These are phyloP conservation scores for Himalopsyche phryganea DNA, from an alignment of 1,140 invertebrate genomes.

Conservation along the genomic window DNA sequence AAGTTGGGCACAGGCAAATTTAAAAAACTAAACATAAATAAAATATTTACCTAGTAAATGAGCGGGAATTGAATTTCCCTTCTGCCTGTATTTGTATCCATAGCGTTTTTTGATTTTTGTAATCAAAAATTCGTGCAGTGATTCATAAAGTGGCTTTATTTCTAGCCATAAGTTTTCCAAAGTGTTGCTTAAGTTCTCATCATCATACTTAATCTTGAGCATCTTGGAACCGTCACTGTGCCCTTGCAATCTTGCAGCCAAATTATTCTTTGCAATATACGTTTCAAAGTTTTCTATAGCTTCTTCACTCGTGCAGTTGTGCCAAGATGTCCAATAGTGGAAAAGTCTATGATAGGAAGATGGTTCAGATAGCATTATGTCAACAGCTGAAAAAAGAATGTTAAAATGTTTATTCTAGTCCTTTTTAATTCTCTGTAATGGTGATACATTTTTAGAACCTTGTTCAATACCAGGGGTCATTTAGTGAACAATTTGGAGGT, in stretches of 20 bases:
- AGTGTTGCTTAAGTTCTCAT: conserved; percentile 41
- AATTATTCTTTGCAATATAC: conserved; percentile 60
- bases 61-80: conserved; percentile 73
- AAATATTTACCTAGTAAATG: conserved; percentile 65
- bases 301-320: conserved; percentile 56
- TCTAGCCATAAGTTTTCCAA: conserved; percentile 68
- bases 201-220: conserved; percentile 64
- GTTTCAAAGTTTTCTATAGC: conserved; percentile 58
- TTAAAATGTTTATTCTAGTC: not conserved
- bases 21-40: too few species aligned
- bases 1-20: too few species aligned
- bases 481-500: too few species aligned
- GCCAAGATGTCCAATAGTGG: conserved; percentile 61
- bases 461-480: too few species aligned
- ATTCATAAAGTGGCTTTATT: conserved; percentile 71
- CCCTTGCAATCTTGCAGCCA: conserved; percentile 55
- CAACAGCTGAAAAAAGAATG: conserved; percentile 6
- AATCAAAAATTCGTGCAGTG: conserved; percentile 73
- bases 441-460: not conserved
- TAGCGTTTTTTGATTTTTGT: conserved; percentile 1
- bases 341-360: not conserved
- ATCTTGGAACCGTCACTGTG: conserved; percentile 59
- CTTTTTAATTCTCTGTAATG: not conserved
- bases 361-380: not conserved
- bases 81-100: conserved; percentile 49